Evolutionary conservation across 35 echinoderm and acorn worm genomes (phyloP).

Genomic region (Stichopus chloronotus): DNA sequence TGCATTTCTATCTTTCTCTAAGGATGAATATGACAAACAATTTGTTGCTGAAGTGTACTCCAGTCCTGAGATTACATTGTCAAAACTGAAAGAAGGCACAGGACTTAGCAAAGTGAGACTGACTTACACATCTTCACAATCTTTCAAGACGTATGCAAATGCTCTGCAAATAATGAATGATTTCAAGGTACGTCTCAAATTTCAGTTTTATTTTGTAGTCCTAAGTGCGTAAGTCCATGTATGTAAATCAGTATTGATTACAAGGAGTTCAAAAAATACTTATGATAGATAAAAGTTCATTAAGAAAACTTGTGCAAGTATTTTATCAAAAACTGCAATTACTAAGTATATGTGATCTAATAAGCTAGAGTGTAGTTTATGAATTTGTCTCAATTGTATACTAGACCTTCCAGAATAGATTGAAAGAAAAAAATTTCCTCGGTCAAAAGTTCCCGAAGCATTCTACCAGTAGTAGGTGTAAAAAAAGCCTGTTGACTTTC

Average conservation of each 20-base stretch:
- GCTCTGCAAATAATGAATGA: slow-evolving; percentile 89
- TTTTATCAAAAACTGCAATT: too few species aligned
- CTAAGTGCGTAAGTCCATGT: not conserved
- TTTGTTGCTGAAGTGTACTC: slow-evolving; percentile 84
- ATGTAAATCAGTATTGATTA: not conserved
- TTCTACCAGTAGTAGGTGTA: too few species aligned
- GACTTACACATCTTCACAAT: slow-evolving; percentile 74
- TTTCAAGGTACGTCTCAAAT: slow-evolving; percentile 79
- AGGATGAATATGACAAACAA: slow-evolving; percentile 81
- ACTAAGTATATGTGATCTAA: too few species aligned
- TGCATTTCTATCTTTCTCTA: not conserved
- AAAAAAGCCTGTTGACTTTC: too few species aligned
- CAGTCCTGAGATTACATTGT: slow-evolving; percentile 64
- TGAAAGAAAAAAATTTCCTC: too few species aligned
- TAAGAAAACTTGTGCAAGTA: too few species aligned
- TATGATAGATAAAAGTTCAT: too few species aligned
- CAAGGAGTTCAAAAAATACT: too few species aligned
- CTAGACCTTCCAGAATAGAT: too few species aligned
- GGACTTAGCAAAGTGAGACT: slow-evolving; percentile 65
- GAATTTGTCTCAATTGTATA: too few species aligned
- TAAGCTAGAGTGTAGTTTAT: too few species aligned
- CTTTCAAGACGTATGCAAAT: slow-evolving; percentile 84
- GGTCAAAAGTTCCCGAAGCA: too few species aligned
- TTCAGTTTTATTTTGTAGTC: not conserved
- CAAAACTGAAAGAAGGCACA: slow-evolving; percentile 59